Base-by-base conservation (phyloP, 2,888 invertebrate species). In the Mimas tiliae region DNA sequence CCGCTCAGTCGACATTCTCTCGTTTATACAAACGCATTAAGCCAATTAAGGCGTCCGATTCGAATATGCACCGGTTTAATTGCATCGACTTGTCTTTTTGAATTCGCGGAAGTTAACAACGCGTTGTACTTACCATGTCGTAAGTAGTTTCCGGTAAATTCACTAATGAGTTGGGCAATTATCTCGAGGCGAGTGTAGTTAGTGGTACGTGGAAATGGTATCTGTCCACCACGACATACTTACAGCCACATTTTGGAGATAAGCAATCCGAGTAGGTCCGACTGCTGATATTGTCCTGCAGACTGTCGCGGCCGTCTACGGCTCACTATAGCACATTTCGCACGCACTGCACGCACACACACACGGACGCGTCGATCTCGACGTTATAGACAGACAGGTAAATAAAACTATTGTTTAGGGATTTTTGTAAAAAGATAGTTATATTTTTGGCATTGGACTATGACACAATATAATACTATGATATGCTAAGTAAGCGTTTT, bases 391-490 rank as follows among this genome's bases (percentile, higher is more conserved):
- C 38, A 79, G 81, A 85, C 42, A 58, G 83, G 78, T 82, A 92
- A 93, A 93, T 93, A 90, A 93, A 93, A 93, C 92, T 82, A 92
- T 85, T 80, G 76, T 76, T 83, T 90, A 87, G 84, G 90, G 91
- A 91, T 93, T 93, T 93, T 92, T 91, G 91, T 93, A 93, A 93
- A 93, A 93, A 93, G 93, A 93, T 93, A 93, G 91, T 93, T 93
- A 93, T 93, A 93, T 93, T 93, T 93, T 93, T 93, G 93, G 93
- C 93, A 93, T 93, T 93, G 92, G 93, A 93, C 93, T 93, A 93
- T 93, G 93, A 93, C 93, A 93, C 93, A 93, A 93, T 93, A 93
- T 93, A 93, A 93, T 93, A 93, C 93, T 93, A 93, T 93, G 93
- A 93, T 93, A 93, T 93, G 93, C 93, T 93, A 93, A 92, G 91